Evolutionary conservation across 2,888 invertebrate genomes (phyloP).

Genomic region (Aelia acuminata): DNA sequence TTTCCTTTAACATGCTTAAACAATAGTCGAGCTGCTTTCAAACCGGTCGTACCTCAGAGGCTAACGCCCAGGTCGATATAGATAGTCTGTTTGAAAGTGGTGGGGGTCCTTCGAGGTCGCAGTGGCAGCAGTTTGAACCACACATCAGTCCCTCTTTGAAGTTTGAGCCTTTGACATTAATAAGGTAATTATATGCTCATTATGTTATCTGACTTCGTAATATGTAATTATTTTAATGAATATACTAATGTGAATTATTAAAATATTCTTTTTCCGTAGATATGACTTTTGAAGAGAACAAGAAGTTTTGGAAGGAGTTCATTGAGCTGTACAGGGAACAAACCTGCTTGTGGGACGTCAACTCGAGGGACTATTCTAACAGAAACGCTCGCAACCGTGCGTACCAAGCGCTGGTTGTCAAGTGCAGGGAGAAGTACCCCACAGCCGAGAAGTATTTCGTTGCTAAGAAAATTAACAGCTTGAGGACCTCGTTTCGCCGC

Average conservation of each 20-base stretch:
- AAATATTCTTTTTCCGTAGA: not conserved
- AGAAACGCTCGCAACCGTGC: not conserved
- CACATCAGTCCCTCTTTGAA: not conserved
- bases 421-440: not conserved
- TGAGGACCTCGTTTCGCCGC: not conserved
- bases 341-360: not conserved
- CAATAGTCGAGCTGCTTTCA: not conserved
- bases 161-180: not conserved
- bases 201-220: too few relatives aligned
- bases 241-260: too few relatives aligned
- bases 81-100: slow-evolving; percentile 17
- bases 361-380: not conserved
- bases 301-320: not conserved
- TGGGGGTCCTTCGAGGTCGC: not conserved
- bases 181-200: not conserved
- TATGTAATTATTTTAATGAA: too few relatives aligned
- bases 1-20: too few relatives aligned
- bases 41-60: not conserved
- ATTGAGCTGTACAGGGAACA: not conserved
- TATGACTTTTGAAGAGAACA: not conserved
- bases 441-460: not conserved
- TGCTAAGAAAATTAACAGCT: not conserved
- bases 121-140: not conserved
- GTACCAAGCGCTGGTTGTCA: not conserved
- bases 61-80: not conserved